Base-by-base conservation (phyloP, 2,113 vertebrate species). In the Mola mola region DNA sequence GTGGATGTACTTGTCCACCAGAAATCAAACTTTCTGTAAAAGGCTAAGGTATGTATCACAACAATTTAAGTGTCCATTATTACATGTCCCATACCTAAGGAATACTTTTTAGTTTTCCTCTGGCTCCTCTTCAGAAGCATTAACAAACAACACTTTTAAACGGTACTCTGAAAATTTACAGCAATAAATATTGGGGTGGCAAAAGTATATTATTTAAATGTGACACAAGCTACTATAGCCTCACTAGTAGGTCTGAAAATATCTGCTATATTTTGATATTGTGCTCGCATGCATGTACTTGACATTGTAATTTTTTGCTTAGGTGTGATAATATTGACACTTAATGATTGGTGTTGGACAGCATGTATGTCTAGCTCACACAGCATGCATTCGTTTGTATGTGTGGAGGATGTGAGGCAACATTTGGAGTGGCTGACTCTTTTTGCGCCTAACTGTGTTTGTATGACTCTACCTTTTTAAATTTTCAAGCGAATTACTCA, bases 401-500 rank as follows among this genome's bases (percentile, higher is more conserved):
- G 16, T 59, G 31, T 40, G 43, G 1, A 17, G 19, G 33, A 69
- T 34, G 36, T 24, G 50, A 66, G 16, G 51, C 33, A 26, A 38
- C 57, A 52, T 41, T 49, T 50, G 28, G 44, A 41, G 46, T 66
- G 28, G 17, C 29, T 56, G 60, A 37, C 42, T 59, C 16, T 56
- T 19, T 61, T 65, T 62, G 53, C 2, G 10, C 22, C 57, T 63
- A 46, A 63, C 49, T 74, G 28, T 76, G 36, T 76, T 66, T 55
- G 56, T 46, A 52, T 66, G 63, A 64, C 50, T 61, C 13, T 34
- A 26, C 19, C 33, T 63, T 79, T 62, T 79, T 33, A 43, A 24
- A 78, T 31, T 59, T 74, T 73, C 22, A 61, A 62, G 46, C 44
- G 28, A 78, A 59, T 82, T 72, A 69, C 58, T 76, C 55, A 64